Conservation (phyloP, 1,140 invertebrate species). For the Ceratina japonica region DNA sequence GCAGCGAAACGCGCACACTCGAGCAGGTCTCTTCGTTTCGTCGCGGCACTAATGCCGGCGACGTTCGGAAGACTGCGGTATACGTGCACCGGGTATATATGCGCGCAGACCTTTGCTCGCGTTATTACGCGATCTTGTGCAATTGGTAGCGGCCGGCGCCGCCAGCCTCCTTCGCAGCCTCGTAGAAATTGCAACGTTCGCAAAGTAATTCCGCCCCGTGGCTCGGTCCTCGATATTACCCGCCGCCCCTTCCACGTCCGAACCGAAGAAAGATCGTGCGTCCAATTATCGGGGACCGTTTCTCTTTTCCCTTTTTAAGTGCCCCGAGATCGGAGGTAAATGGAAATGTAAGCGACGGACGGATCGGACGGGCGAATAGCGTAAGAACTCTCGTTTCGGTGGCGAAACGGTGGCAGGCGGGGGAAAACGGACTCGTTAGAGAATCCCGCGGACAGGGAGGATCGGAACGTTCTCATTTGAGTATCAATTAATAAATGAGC, state of each 20-base stretch:
- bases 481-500: slow-evolving; percentile 56
- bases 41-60: slow-evolving; percentile 1
- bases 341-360: slow-evolving; percentile 53
- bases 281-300: slow-evolving; percentile 37
- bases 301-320: slow-evolving; percentile 13
- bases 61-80: slow-evolving; percentile 25
- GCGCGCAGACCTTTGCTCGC: slow-evolving; percentile 10
- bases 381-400: slow-evolving; percentile 43
- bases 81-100: slow-evolving; percentile 11
- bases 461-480: slow-evolving; percentile 47
- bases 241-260: background rate
- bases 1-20: slow-evolving; percentile 42
- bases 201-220: background rate
- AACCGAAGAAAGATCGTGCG: slow-evolving; percentile 14
- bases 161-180: slow-evolving; percentile 33
- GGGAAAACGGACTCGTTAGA: slow-evolving; percentile 13
- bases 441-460: slow-evolving; percentile 13
- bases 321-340: slow-evolving; percentile 50
- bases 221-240: slow-evolving; percentile 1
- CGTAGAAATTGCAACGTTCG: slow-evolving; percentile 32
- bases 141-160: slow-evolving; percentile 50
- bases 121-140: slow-evolving; percentile 60
- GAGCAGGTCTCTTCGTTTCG: slow-evolving; percentile 20
- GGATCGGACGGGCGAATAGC: slow-evolving; percentile 42
- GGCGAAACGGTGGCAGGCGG: background rate